These are phyloP conservation scores for Oreochromis aureus DNA, from an alignment of 2,113 vertebrate genomes.

Conservation along the genomic window DNA sequence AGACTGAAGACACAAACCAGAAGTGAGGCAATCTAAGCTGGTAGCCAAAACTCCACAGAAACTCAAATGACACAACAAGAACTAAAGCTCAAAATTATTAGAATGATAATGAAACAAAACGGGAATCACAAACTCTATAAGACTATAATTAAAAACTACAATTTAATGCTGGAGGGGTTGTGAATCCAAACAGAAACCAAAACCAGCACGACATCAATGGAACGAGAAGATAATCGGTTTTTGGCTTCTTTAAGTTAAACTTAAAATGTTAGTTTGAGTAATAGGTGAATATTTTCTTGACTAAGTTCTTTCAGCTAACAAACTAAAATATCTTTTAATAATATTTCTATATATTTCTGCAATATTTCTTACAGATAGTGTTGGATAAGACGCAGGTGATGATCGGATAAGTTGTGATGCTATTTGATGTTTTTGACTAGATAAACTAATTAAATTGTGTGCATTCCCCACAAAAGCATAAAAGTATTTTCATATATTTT, in stretches of 20 bases:
- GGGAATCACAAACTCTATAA: neutral
- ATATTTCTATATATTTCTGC: neutral
- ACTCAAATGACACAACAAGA: neutral
- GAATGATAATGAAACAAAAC: neutral
- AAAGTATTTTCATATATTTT: neutral
- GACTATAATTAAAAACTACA: neutral
- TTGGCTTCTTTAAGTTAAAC: neutral
- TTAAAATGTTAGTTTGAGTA: neutral
- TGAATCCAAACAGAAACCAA: neutral
- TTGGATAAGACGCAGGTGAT: neutral
- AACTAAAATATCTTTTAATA: neutral
- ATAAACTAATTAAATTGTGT: neutral
- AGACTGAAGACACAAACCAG: neutral
- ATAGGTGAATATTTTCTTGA: neutral
- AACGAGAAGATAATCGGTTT: neutral
- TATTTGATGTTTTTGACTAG: neutral
- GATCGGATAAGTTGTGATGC: neutral
- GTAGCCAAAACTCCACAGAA: neutral
- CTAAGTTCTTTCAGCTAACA: neutral
- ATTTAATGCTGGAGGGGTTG: neutral
- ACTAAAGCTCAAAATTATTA: fast-evolving
- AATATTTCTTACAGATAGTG: neutral
- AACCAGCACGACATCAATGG: neutral
- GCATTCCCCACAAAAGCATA: neutral
- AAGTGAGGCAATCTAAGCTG: neutral